Base-by-base conservation (phyloP, 2,888 invertebrate genomes). In the Epistrophe eligans region DNA sequence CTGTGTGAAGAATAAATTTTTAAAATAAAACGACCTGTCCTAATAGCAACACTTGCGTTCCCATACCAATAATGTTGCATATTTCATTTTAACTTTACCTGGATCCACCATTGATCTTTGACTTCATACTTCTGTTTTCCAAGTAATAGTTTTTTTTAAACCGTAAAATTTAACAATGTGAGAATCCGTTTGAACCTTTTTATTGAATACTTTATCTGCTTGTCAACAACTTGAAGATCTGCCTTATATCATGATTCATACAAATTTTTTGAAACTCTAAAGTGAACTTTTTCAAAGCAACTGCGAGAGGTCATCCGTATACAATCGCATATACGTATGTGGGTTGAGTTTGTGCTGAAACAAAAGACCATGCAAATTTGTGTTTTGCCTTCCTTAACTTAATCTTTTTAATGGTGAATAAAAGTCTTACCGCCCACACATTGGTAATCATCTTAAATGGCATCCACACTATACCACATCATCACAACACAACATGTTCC, bases 341-440 rank as follows among this genome's bases (percentile, higher is more conserved):
- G 64, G 79, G 72, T 24, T 58, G 64, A 45, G 1, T 45, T 38
- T 58, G n/a, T 38, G 38, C 38, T 38, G 38, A 38, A 57, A 58
- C 6, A 5, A n/a, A 57, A 11, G 11, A 19, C 7, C 45, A 19
- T 17, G 35, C 13, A 43, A 38, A 28, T 19, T 7, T 67, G 38
- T 67, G 62, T 55, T 24, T 24, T 62, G 70, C 45, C 35, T 43
- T 35, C 35, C 35, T 35, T 58, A 70, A n/a, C 60, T 60, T 38
- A 74, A 67, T 76, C 67, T 57, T 76, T 76, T 43, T 74, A 60
- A 76, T 76, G 50, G 64, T 71, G 45, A 72, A 74, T 76, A 79
- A 76, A 77, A 17, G 43, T 66, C 64, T 64, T 71, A 0, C n/a
- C 0, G 67, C 81, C 80, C 77, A 84, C 84, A 67, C 84, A 66